phyloP scores from a whole-genome alignment of 1,140 invertebrate genomes.

The Platorchestia sp. region DNA sequence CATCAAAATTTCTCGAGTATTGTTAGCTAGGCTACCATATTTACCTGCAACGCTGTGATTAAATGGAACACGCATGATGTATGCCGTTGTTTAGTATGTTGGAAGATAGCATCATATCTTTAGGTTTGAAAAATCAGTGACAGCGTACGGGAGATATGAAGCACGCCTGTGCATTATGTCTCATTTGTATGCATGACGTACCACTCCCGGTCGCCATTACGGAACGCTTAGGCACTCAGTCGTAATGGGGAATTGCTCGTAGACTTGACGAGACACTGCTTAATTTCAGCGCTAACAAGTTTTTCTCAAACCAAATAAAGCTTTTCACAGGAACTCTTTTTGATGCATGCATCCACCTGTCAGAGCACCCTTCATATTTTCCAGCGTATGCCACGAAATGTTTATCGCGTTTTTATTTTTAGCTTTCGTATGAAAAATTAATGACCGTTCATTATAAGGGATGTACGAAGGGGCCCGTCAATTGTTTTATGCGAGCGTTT shows the following conservation, averaged over 20 bases:
- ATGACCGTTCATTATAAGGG: neutral
- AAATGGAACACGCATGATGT: neutral
- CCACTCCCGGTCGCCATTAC: neutral
- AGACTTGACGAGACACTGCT: neutral
- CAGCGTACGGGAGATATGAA: neutral
- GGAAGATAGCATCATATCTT: neutral
- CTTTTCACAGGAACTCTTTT: neutral
- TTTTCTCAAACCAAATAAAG: neutral
- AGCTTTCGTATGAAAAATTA: neutral
- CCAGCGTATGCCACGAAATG: neutral
- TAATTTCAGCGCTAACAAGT: neutral
- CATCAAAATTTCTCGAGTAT: neutral
- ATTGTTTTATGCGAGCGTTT: neutral
- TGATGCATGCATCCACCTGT: neutral
- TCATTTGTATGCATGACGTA: neutral
- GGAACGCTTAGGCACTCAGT: neutral
- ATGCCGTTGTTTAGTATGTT: neutral
- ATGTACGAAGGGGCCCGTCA: neutral
- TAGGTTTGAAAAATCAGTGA: neutral
- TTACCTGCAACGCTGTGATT: neutral
- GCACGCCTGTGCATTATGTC: neutral
- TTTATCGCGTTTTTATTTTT: neutral
- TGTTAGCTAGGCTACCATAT: neutral
- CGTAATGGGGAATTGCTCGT: neutral
- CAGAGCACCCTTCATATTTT: neutral